phyloP scores from a whole-genome alignment of 2,888 invertebrate species.

The Ophraella communa region DNA sequence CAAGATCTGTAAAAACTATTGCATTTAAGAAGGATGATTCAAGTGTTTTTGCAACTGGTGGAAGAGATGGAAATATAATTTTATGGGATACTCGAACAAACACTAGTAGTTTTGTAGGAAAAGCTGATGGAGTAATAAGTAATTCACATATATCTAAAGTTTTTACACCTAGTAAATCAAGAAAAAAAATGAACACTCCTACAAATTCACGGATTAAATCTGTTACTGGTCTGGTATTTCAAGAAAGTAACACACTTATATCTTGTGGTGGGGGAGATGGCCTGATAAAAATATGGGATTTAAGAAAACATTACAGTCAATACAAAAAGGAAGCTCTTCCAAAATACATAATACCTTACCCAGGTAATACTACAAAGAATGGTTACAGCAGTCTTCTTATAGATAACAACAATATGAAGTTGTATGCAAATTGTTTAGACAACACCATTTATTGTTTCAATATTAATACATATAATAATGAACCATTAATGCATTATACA shows the following conservation, averaged over 20 bases:
- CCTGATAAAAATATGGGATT: conserved; percentile 78
- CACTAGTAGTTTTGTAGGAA: conserved; percentile 57
- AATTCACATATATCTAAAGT: conserved; percentile 66
- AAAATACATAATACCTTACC: conserved; percentile 75
- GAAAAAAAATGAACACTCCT: conserved; percentile 40
- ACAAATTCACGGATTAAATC: conserved; percentile 68
- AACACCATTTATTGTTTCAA: conserved; percentile 86
- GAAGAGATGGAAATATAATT: conserved; percentile 85
- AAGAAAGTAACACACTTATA: conserved; percentile 77
- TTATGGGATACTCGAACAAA: conserved; percentile 80
- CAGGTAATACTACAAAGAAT: conserved; percentile 72
- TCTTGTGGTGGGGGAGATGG: conserved; percentile 90
- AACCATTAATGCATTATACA: conserved; percentile 70
- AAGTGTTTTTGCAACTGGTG: conserved; percentile 83
- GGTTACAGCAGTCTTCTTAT: conserved; percentile 82
- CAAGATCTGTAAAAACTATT: conserved; percentile 82
- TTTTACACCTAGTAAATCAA: conserved; percentile 58
- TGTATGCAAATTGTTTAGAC: conserved; percentile 90
- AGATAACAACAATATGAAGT: conserved; percentile 70
- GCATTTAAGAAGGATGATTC: conserved; percentile 74
- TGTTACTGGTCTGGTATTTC: conserved; percentile 85
- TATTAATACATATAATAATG: conserved; percentile 69
- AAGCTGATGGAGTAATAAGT: conserved; percentile 75
- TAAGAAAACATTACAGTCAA: conserved; percentile 78
- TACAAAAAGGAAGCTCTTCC: conserved; percentile 75